Conservation (phyloP, 2,888 invertebrate genomes). For the Leptothorax acervorum region DNA sequence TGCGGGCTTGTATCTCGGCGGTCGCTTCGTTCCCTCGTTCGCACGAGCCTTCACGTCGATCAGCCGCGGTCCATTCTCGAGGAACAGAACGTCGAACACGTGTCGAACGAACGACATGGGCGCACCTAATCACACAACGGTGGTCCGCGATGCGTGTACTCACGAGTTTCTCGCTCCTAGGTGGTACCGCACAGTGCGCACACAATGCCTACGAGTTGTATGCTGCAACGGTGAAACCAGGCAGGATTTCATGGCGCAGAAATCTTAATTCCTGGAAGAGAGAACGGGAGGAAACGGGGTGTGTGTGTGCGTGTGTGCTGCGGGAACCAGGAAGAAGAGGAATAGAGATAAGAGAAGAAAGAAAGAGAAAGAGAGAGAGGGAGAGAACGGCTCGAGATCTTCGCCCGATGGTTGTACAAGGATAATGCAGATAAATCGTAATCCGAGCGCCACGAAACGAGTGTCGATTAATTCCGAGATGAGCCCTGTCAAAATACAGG, state of each 20-base stretch:
- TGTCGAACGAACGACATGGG: constrained; percentile 60
- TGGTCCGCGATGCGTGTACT: constrained; percentile 65
- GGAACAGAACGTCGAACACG: constrained; percentile 59
- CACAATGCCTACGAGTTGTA: constrained; percentile 68
- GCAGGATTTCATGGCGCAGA: constrained; percentile 73
- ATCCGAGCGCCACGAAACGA: constrained; percentile 81
- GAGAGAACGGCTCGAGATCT: constrained; percentile 36
- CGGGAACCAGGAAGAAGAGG: background rate
- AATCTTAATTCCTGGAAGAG: constrained; percentile 76
- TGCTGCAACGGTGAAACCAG: constrained; percentile 74
- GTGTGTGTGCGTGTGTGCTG: constrained; percentile 3
- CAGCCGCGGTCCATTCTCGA: constrained; percentile 51
- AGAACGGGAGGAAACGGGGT: constrained; percentile 34
- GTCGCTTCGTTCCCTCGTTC: constrained; percentile 36
- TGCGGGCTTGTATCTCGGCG: constrained; percentile 16
- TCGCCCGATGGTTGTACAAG: constrained; percentile 63
- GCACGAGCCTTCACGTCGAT: constrained; percentile 40
- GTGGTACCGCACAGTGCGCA: constrained; percentile 60
- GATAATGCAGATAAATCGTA: constrained; percentile 84
- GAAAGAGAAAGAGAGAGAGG: constrained; percentile 39
- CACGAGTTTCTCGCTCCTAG: constrained; percentile 66
- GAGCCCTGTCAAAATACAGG: constrained; percentile 84
- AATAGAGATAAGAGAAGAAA: constrained; percentile 13
- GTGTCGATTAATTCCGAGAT: constrained; percentile 83
- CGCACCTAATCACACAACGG: constrained; percentile 71